Base-by-base conservation (phyloP, 2,888 invertebrate species). In the Trichogramma dendrolimi region DNA sequence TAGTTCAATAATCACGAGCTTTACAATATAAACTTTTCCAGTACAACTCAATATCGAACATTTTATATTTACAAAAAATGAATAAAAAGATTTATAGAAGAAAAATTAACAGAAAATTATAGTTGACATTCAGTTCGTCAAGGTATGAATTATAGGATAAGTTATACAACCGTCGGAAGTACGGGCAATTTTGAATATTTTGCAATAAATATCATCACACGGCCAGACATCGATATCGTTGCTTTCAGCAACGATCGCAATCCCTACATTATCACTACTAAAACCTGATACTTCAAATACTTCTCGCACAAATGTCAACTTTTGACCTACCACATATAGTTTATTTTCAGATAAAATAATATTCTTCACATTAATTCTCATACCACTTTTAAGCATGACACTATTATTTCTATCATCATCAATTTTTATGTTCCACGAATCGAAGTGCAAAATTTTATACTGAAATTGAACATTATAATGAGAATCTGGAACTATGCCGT, bases 141-240 rank as follows among this genome's bases (percentile, higher is more conserved):
- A 50, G 6, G 50, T 50, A 27, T 50, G 50, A 14, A 50, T 5
- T 27, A 50, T 7, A 6, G 50, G 14, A 27, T 50, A 50, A 14
- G 50, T 27, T 14, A 50, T 50, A 39, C 14, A 50, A 5, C 50
- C 50, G 14, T 38, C 27, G n/a, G n/a, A n/a, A 50, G 14, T 27
- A 50, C 50, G 38, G 6, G 50, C 38, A 50, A 50, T 50, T 50
- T 50, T 50, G 11, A 50, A 50, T 14, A 50, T 38, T 50, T 50
- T 50, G 4, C 38, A 10, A n/a, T 48, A n/a, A 5, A 48, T 6
- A 5, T 6, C n/a, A 14, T 48, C 48, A 10, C 48, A 48, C 14
- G 50, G 6, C 50, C 50, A 50, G 4, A 38, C 50, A 6, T 50
- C 38, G 4, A 50, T 4, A 50, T 7, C 6, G 38, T 10, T 50